A percentile compares a stretch with the other conserved stretches of the same genome.
Evolutionary conservation across 2,797 vertebrate genomes (phyloP).

Genomic region (Tenualosa ilisha): DNA sequence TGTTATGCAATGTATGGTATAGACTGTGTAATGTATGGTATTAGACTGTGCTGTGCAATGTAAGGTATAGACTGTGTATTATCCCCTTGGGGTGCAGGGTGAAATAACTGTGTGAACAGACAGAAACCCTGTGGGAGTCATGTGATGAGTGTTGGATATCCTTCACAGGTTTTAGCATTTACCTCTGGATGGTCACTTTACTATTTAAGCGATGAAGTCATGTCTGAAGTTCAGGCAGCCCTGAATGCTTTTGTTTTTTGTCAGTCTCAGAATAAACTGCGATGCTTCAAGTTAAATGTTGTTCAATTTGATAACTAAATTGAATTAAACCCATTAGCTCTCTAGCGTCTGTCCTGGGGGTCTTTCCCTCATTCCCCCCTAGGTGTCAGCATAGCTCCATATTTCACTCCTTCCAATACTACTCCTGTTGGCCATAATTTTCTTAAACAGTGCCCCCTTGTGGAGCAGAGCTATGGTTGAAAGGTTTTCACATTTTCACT

Average conservation of each 20-base stretch:
- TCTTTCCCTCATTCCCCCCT: neutral
- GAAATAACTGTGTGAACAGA: neutral
- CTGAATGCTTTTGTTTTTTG: neutral
- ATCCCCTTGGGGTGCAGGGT: neutral
- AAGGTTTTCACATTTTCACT: neutral
- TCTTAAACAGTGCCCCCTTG: neutral
- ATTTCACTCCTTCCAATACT: neutral
- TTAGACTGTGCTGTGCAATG: no score
- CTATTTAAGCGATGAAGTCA: neutral
- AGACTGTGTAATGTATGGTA: neutral
- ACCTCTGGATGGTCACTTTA: neutral
- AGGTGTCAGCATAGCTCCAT: neutral
- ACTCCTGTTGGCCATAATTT: neutral
- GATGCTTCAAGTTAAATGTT: neutral
- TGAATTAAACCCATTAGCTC: neutral
- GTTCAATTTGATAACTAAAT: neutral
- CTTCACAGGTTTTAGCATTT: neutral
- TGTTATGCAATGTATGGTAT: no score
- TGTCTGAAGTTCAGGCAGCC: neutral
- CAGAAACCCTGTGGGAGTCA: neutral
- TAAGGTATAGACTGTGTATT: neutral
- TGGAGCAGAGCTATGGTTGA: neutral
- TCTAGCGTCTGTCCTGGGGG: neutral
- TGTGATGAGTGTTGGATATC: neutral
- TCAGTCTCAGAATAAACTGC: neutral